Evolutionary conservation across 2,888 invertebrate genomes (phyloP).

Genomic region (Girardia tigrina): DNA sequence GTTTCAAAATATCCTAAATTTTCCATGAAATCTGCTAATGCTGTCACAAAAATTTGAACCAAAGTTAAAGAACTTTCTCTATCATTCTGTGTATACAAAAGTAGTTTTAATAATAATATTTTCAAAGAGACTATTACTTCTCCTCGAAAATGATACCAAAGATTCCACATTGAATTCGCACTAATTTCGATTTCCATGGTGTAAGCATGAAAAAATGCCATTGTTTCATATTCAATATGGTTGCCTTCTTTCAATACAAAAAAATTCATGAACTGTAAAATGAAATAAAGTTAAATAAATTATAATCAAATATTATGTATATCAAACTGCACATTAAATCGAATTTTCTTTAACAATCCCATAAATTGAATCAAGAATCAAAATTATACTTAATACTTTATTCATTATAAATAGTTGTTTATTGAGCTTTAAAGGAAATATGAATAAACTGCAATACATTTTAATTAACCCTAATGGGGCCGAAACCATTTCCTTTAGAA

Average conservation of each 20-base stretch:
- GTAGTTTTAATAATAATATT: not conserved
- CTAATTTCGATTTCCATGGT: conserved; percentile 90
- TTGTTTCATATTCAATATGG: conserved; percentile 44
- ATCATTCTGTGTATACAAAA: not conserved
- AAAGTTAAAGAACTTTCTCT: not conserved
- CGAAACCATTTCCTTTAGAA: too few relatives aligned
- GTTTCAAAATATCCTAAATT: not conserved
- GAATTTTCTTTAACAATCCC: too few relatives aligned
- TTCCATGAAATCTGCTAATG: not conserved
- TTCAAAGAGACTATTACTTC: not conserved
- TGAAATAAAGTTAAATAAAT: too few relatives aligned
- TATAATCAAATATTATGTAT: too few relatives aligned
- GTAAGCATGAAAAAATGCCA: conserved; percentile 90
- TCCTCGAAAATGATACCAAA: conserved; percentile 46
- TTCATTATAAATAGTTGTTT: too few relatives aligned
- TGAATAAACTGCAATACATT: too few relatives aligned
- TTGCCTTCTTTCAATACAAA: conserved; percentile 10
- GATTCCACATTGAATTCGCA: conserved; percentile 92
- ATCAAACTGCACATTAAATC: too few relatives aligned
- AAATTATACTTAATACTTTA: too few relatives aligned
- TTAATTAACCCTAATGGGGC: too few relatives aligned
- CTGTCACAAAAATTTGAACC: conserved; percentile 1
- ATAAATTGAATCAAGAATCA: too few relatives aligned
- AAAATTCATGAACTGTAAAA: conserved; percentile 32
- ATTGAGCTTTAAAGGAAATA: too few relatives aligned